Evolutionary conservation across 2,797 vertebrate species (phyloP), one percentile per base, ranked within the genome.

Genomic region (Notolabrus celidotus): DNA sequence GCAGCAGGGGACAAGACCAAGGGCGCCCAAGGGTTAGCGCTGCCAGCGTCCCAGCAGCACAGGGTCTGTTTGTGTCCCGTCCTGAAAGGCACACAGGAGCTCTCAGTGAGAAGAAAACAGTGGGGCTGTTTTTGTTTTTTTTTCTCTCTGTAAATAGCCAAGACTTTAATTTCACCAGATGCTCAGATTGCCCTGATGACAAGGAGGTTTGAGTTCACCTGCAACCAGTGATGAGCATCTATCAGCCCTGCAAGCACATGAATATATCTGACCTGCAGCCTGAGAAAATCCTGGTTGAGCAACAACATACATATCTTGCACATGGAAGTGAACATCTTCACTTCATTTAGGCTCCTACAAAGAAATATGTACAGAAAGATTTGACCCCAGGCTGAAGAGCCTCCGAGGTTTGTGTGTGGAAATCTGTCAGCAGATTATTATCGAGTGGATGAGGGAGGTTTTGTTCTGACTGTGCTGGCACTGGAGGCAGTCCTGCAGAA

Each of bases 161-260:
- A 31, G 73, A 71, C 76, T 86, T 80, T 69, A 47, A 71, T 88
- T 87, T 87, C 84, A 83, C 45, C 50, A 0, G 50, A 11, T 11
- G 41, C 79, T 88, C 86, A 66, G 74, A 65, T 92, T 85, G 65
- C 83, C 72, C 65, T 3, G 67, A 66, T 49, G 66, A 52, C 66
- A 56, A 38, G 47, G 38, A 10, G 34, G 22, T 33, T 47, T 4
- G 58, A 67, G 71, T 43, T 68, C 43, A 52, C 23, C 58, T 2
- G 55, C 10, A 46, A 41, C 12, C 19, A 71, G 27, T 34, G 74
- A 67, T 12, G 42, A 53, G n/a, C 69, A 10, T 54, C 38, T 23
- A 2, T 53, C 9, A 31, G n/a, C 19, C 38, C 16, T 10, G 9
- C 7, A 31, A 33, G 20, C 15, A 23, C 4, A 31, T 6, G 29